A percentile compares a stretch with the other conserved stretches of the same genome.
Evolutionary conservation across 2,113 vertebrate genomes (phyloP).

Genomic region (Struthidea cinerea): DNA sequence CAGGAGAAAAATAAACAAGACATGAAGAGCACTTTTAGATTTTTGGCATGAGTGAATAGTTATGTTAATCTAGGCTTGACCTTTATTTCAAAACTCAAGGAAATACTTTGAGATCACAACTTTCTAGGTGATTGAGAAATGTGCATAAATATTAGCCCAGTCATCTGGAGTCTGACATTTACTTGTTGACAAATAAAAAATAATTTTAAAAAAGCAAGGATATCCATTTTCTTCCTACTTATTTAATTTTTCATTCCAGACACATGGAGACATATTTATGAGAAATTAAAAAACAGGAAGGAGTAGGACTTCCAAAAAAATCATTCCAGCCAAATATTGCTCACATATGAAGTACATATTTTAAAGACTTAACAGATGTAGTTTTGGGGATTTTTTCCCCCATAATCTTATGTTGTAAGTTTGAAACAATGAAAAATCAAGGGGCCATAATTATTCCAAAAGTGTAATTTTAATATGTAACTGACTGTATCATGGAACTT

Average conservation of each 20-base stretch:
- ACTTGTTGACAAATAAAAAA: background rate
- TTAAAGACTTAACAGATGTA: background rate
- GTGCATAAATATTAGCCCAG: slow-evolving; percentile 3
- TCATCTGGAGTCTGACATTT: slow-evolving; percentile 42
- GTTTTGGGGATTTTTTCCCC: background rate
- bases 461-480: background rate
- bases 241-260: background rate
- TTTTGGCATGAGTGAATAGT: background rate
- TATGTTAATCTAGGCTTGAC: slow-evolving; percentile 23
- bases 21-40: background rate
- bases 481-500: background rate
- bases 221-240: background rate
- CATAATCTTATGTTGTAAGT: background rate
- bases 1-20: background rate
- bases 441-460: background rate
- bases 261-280: background rate
- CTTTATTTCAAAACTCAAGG: slow-evolving; percentile 24
- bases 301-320: background rate
- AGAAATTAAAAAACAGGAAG: background rate
- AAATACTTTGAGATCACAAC: background rate
- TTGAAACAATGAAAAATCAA: background rate
- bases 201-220: background rate
- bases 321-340: background rate
- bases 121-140: background rate
- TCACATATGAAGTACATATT: background rate